Evolutionary conservation across 2,888 invertebrate species (phyloP), one percentile per base, ranked within the genome.

Genomic region (Drosophila nr. medialis): DNA sequence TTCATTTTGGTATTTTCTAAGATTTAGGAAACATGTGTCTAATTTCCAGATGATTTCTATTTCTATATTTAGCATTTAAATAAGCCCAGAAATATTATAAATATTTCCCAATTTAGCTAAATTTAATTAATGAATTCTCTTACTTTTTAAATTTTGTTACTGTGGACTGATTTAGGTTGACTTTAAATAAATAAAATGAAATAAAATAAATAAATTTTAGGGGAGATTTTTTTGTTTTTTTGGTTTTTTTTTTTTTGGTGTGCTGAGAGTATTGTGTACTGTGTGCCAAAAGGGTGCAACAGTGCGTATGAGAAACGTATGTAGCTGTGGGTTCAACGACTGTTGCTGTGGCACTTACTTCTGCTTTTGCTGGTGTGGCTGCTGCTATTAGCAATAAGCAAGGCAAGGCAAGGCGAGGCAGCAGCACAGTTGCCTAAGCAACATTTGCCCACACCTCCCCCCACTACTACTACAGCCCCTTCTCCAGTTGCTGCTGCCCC

Each of bases 261-360:
- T 30, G 30, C 24, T 51, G 24, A 18, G 18, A 38, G 13, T 55
- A 27, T 15, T n/a, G n/a, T n/a, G n/a, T n/a, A n/a, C n/a, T 56
- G 54, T 65, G 62, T 67, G 67, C 54, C 69, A 58, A 79, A 77
- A 67, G 80, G 72, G 80, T 82, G 86, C 86, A 85, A 85, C 86
- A 82, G 84, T 85, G 84, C 84, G 84, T 85, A 85, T 85, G 84
- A 77, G 81, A 68, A 85, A 85, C 82, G 82, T 81, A 59, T 68
- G 62, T 54, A 49, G 67, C 70, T 61, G 45, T 62, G 53, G 45
- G 48, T 65, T 59, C 61, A 61, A 58, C 61, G 65, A 72, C 48
- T 63, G 72, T 63, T 62, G 73, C 48, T 58, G 53, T 34, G 50
- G 50, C 42, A 51, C 36, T 34, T 13, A 36, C 42, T 66, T 50